Conservation (phyloP, 2,888 invertebrate species). For the Lasius platythorax region DNA sequence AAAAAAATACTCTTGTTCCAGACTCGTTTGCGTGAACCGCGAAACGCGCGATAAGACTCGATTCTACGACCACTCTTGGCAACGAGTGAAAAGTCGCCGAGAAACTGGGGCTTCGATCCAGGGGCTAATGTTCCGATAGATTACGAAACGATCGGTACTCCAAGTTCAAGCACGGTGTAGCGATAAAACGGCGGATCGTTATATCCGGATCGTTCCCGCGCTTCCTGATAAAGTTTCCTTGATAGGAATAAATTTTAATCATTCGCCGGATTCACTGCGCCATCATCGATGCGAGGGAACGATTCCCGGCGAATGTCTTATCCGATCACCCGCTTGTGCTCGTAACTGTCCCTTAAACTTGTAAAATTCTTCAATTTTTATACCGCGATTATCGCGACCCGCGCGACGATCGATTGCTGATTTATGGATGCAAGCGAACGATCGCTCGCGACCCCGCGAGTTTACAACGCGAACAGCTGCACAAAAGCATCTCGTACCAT, state of each 20-base stretch:
- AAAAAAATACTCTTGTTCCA: slow-evolving; percentile 54
- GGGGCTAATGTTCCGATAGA: slow-evolving; percentile 47
- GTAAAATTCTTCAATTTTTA: slow-evolving; percentile 45
- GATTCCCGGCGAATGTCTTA: slow-evolving; percentile 22
- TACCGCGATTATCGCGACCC: slow-evolving; percentile 14
- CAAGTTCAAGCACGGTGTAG: slow-evolving; percentile 11
- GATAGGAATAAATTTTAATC: slow-evolving; percentile 48
- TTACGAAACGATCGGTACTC: slow-evolving; percentile 46
- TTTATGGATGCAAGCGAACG: slow-evolving; percentile 53
- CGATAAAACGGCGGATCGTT: slow-evolving; percentile 36
- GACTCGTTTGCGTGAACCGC: slow-evolving; percentile 56
- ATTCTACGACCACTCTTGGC: not conserved
- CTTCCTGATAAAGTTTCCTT: slow-evolving; percentile 26
- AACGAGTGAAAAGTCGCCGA: slow-evolving; percentile 43
- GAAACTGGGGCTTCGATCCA: slow-evolving; percentile 18
- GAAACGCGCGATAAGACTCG: slow-evolving; percentile 51
- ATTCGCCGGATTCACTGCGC: slow-evolving; percentile 24
- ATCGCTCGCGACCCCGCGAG: slow-evolving; percentile 34
- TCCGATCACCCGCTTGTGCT: slow-evolving; percentile 25
- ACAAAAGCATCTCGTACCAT: slow-evolving; percentile 18
- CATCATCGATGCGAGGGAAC: slow-evolving; percentile 29
- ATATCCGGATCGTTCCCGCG: slow-evolving; percentile 30
- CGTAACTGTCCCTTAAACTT: slow-evolving; percentile 48
- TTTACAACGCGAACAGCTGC: slow-evolving; percentile 65
- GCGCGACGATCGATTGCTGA: slow-evolving; percentile 55